Conservation (phyloP, 1,140 invertebrate species). For the Philopotamus ludificatus region DNA sequence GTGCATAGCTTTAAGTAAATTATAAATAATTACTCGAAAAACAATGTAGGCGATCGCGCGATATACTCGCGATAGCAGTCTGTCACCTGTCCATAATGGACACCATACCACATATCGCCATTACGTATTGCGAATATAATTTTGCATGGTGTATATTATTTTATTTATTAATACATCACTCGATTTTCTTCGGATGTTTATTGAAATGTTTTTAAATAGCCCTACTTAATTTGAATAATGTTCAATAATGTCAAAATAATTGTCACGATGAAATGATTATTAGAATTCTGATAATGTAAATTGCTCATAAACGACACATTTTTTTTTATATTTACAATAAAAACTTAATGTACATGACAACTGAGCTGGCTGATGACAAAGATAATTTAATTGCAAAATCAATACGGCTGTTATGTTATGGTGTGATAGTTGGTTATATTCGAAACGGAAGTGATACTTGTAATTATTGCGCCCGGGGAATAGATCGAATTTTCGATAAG, state of each 20-base stretch:
- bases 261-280: too few relatives aligned
- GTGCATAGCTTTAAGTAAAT: constrained; percentile 30
- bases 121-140: not conserved
- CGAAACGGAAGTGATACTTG: constrained; percentile 11
- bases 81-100: constrained; percentile 10
- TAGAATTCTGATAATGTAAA: too few relatives aligned
- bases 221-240: too few relatives aligned
- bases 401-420: constrained; percentile 20
- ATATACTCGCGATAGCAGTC: not conserved
- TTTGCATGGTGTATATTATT: not conserved
- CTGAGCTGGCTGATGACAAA: constrained; percentile 22
- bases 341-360: constrained; percentile 26
- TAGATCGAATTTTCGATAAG: not conserved
- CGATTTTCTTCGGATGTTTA: too few relatives aligned
- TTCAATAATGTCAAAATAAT: too few relatives aligned
- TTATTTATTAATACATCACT: not conserved
- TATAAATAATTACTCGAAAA: constrained; percentile 30
- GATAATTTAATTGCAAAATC: constrained; percentile 32
- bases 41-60: constrained; percentile 17
- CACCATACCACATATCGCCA: not conserved
- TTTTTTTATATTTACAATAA: constrained; percentile 5
- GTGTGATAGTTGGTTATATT: constrained; percentile 15
- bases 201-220: too few relatives aligned
- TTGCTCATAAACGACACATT: not conserved
- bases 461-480: not conserved